Conservation (phyloP, 2,888 invertebrate genomes). For the Liodrosophila aerea region DNA sequence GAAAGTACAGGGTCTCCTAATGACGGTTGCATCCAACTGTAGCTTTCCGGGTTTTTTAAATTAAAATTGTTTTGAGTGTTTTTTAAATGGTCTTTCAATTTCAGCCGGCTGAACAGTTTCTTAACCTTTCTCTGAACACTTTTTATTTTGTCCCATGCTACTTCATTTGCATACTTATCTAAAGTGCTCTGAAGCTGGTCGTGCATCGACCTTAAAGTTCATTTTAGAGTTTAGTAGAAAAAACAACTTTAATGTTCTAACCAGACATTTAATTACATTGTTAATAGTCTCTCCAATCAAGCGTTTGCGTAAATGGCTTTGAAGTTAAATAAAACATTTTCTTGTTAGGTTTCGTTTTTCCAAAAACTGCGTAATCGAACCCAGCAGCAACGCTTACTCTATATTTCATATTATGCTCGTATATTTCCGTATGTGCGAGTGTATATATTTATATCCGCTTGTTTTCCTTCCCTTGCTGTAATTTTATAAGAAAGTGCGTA, state of each 20-base stretch:
- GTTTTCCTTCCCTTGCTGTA: conserved; percentile 7
- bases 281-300: neutral
- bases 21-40: too few relatives aligned
- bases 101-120: conserved; percentile 25
- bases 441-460: neutral
- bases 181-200: conserved; percentile 33
- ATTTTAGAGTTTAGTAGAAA: conserved; percentile 1
- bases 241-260: conserved; percentile 1
- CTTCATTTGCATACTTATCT: conserved; percentile 35
- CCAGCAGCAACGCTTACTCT: too few relatives aligned
- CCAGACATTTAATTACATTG: conserved; percentile 19
- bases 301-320: too few relatives aligned
- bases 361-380: too few relatives aligned
- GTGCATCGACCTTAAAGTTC: conserved; percentile 24
- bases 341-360: neutral
- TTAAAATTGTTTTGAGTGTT: neutral
- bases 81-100: conserved; percentile 25
- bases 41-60: neutral
- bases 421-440: too few relatives aligned
- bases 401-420: too few relatives aligned
- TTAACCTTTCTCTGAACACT: conserved; percentile 12
- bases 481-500: conserved; percentile 34
- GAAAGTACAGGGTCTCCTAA: too few relatives aligned
- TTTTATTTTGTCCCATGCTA: too few relatives aligned
- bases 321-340: neutral